Evolutionary conservation across 2,113 vertebrate genomes (phyloP).

Genomic region (Gymnobelideus leadbeateri): DNA sequence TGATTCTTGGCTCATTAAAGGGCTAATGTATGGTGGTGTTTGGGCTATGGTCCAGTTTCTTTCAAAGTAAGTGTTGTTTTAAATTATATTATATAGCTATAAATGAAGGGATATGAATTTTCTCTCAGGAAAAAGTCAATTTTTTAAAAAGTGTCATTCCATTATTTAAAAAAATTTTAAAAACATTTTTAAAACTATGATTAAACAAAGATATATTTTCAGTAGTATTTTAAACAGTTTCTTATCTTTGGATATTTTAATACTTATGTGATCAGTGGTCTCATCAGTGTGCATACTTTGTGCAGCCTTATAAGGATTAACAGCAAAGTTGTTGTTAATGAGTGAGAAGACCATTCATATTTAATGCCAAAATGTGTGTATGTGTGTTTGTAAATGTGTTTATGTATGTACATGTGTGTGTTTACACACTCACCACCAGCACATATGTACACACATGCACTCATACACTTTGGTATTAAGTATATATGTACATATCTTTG

Average conservation of each 20-base stretch:
- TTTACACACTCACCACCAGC: too few relatives aligned
- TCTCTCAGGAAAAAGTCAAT: conserved; percentile 35
- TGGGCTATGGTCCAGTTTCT: conserved; percentile 98
- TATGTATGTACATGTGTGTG: neutral
- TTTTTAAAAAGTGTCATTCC: neutral
- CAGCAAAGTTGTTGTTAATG: neutral
- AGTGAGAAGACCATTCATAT: neutral
- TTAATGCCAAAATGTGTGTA: neutral
- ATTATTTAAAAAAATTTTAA: neutral
- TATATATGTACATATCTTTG: neutral
- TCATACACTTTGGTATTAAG: neutral
- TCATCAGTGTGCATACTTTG: neutral
- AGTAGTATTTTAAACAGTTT: neutral
- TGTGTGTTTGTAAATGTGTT: neutral
- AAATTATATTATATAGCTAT: conserved; percentile 33
- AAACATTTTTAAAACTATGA: conserved; percentile 35
- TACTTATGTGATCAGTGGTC: neutral
- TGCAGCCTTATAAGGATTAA: neutral
- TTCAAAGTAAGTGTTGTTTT: conserved; percentile 93
- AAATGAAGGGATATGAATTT: conserved; percentile 55
- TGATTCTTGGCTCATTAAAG: conserved; percentile 99
- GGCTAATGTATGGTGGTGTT: conserved; percentile 95
- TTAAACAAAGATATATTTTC: neutral
- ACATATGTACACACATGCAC: neutral
- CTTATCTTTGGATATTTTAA: neutral